Evolutionary conservation across 53 echinoderm and acorn worm genomes (phyloP).

Genomic region (Stichopus horrens): DNA sequence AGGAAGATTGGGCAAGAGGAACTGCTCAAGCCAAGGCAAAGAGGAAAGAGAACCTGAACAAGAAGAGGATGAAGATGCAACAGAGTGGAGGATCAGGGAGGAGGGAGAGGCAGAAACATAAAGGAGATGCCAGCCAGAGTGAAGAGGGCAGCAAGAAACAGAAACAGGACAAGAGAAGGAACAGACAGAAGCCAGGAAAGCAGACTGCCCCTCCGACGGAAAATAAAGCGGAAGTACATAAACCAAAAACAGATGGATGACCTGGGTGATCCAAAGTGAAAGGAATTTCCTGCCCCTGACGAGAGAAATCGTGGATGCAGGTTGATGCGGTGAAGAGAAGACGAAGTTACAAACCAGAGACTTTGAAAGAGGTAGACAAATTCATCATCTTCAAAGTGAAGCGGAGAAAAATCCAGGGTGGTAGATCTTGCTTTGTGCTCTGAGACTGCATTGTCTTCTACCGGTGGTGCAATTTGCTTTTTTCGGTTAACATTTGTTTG

Average conservation of each 20-base stretch:
- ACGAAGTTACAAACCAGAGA: not conserved
- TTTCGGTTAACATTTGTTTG: no score
- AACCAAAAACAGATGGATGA: not conserved
- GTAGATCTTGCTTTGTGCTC: no score
- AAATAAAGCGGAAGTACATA: not conserved
- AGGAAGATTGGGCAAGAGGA: slow-evolving; percentile 20
- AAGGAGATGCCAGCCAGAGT: not conserved
- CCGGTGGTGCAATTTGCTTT: no score
- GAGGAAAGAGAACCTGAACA: slow-evolving; percentile 19
- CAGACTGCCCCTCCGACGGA: not conserved
- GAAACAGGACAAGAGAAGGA: not conserved
- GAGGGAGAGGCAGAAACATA: not conserved
- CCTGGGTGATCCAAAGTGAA: not conserved
- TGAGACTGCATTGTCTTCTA: no score
- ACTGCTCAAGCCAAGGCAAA: slow-evolving; percentile 23
- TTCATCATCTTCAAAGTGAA: no score
- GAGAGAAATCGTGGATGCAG: not conserved
- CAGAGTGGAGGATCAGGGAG: slow-evolving; percentile 14
- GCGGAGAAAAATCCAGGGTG: no score
- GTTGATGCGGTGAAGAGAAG: not conserved
- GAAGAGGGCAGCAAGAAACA: not conserved
- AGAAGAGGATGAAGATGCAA: slow-evolving; percentile 6
- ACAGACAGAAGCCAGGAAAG: not conserved
- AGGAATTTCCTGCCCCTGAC: not conserved
- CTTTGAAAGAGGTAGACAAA: no score